Evolutionary conservation across 2,113 vertebrate genomes (phyloP).

Genomic region (Crypturellus undulatus): DNA sequence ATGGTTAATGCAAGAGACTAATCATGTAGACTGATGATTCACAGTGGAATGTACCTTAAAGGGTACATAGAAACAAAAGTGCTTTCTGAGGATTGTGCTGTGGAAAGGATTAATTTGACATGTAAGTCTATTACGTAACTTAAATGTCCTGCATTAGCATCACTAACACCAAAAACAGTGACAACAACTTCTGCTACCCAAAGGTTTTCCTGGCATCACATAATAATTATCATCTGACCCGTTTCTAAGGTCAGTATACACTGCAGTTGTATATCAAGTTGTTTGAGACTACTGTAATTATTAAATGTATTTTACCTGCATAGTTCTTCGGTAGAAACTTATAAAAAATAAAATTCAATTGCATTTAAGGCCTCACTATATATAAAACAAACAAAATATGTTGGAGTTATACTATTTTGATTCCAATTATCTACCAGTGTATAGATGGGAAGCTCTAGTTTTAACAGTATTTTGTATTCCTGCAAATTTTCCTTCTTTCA

Average conservation of each 20-base stretch:
- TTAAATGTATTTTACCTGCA: background rate
- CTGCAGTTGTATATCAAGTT: background rate
- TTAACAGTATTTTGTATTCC: constrained; percentile 11
- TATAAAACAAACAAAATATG: background rate
- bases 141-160: background rate
- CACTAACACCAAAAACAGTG: background rate
- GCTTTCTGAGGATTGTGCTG: background rate
- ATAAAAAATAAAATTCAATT: background rate
- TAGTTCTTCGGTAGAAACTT: background rate
- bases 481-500: constrained; percentile 55
- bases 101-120: constrained; percentile 18
- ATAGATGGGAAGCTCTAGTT: constrained; percentile 35
- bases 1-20: background rate
- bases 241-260: background rate
- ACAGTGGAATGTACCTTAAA: background rate
- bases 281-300: background rate
- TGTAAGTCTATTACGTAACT: constrained; percentile 11
- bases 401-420: constrained; percentile 28
- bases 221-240: constrained; percentile 37
- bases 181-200: background rate
- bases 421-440: background rate
- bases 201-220: constrained; percentile 1
- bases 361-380: background rate
- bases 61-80: background rate
- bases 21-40: constrained; percentile 10